Base-by-base conservation (phyloP, 2,797 vertebrate species). In the Rhynchotus rufescens region DNA sequence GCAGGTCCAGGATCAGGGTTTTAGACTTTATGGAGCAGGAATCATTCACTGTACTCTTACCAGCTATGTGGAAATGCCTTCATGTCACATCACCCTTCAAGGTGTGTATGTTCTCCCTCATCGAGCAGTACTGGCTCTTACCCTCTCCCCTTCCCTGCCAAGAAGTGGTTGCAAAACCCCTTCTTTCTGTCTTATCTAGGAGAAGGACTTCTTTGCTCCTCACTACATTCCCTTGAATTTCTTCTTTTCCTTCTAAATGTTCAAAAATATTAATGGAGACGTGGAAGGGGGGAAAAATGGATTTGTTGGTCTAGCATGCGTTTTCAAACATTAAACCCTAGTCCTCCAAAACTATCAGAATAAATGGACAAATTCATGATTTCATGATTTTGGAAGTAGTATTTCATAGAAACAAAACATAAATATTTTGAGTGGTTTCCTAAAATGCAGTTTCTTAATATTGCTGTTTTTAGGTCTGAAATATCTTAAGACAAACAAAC, bases 21-120 rank as follows among this genome's bases (percentile, higher is more conserved):
- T 82, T 87, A 92, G 68, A 42, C 26, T 32, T 92, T 62, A 92
- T 59, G 71, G 32, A 49, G 26, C 78, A 81, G 51, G 60, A 80
- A 69, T 69, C 0, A 1, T 54, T 90, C 40, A 6, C 14, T 38
- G 1, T 62, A 78, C 86, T 62, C 69, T 73, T 30, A 5, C 25
- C 10, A 21, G 38, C 68, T 86, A 45, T 1, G 0, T 7, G 69
- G 59, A 8, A 84, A 6, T 2, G 7, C 8, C 19, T 69, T 34
- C 2, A 0, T 4, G 6, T 47, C 22, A 60, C 32, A 30, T 30
- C 1, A 1, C 15, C 38, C 60, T 30, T 12, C 2, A 6, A 68
- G 17, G 13, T 44, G 45, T 67, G 9, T 52, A 19, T 30, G 62
- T 17, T n/a, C 38, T 62, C 15, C 15, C 49, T 42, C 10, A 42